Evolutionary conservation across 1,140 invertebrate species (phyloP), one percentile per base, ranked within the genome.

Genomic region (Elysia chlorotica): DNA sequence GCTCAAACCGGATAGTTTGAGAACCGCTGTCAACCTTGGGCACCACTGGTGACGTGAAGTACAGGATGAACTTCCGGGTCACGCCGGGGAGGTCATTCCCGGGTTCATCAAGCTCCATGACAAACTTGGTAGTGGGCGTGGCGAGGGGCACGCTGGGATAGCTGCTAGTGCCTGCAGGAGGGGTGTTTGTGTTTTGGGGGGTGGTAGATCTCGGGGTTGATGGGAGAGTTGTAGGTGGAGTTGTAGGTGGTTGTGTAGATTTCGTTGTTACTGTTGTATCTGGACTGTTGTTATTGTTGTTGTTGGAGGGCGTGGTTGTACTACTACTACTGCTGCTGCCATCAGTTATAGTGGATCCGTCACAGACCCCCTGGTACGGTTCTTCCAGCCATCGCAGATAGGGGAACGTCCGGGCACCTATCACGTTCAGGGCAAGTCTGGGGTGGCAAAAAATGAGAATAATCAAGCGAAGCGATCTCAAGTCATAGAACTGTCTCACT

Each of bases 101-200:
- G 2, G 81, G 83, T 75, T 84, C 83, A 57, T 82, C 78, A 3
- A 84, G 71, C 65, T 84, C 83, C 72, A 84, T 53, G 21, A 84
- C 72, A 56, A 84, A 84, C 66, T 75, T 75, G 6, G 30, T 78
- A 33, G 68, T 75, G 36, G 69, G 28, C 21, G 28, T 25, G 25
- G 28, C 17, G 67, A 53, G 65, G 30, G n/a, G n/a, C n/a, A n/a
- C n/a, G n/a, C n/a, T n/a, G n/a, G n/a, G n/a, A n/a, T n/a, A 33
- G 41, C 17, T 17, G 17, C 30, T 57, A 59, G 31, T 56, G 35
- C 21, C 4, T n/a, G n/a, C 23, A 19, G 35, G n/a, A 10, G 67
- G 53, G 33, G 41, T 56, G 37, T 71, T 62, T 0, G 28, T 33
- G n/a, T 61, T 61, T 0, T 23, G 30, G 23, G 38, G 38, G 31